Base-by-base conservation (phyloP, 2,797 vertebrate genomes). In the Apogon talboti region DNA sequence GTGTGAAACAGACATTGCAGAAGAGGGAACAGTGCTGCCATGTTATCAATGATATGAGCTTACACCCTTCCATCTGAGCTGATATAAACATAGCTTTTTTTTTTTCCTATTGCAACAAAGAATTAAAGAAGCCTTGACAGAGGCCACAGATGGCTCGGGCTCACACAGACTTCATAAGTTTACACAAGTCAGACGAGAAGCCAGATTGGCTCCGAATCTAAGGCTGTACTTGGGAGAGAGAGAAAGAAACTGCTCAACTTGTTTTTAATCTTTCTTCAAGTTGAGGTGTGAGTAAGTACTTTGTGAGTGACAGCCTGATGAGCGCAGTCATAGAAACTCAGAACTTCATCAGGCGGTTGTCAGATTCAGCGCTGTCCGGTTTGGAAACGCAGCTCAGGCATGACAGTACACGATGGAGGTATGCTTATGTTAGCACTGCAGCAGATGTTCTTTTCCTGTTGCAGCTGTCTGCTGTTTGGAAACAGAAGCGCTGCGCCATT, bases 131-230 rank as follows among this genome's bases (percentile, higher is more conserved):
- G 71, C 66, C 41, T 75, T 72, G 78, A 78, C 64, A 57, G 79
- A 74, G 73, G 74, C 80, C 78, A 66, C 89, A 90, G 90, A 90
- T 91, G 89, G 87, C 89, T 63, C 0, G 15, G 74, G 82, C 83
- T 85, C 80, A 74, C 82, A 59, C 85, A 85, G 85, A 70, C 85
- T 87, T 78, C 71, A 9, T 54, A 84, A 86, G 86, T 89, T 89
- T 89, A 76, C 82, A 76, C 79, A 77, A 89, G 83, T 82, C 67
- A 70, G 59, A 82, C 69, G 16, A 71, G 69, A 54, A 77, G 80
- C 81, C 89, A 89, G 84, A 87, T 86, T 70, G 77, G 73, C 57
- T 78, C 46, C n/a, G 42, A 49, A 76, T 60, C 66, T 47, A 8
- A 66, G 74, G 72, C 76, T 81, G 75, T 79, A 68, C 63, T 73